Evolutionary conservation across 2,888 invertebrate species (phyloP), one percentile per base, ranked within the genome.

Genomic region (Dicycla oo): DNA sequence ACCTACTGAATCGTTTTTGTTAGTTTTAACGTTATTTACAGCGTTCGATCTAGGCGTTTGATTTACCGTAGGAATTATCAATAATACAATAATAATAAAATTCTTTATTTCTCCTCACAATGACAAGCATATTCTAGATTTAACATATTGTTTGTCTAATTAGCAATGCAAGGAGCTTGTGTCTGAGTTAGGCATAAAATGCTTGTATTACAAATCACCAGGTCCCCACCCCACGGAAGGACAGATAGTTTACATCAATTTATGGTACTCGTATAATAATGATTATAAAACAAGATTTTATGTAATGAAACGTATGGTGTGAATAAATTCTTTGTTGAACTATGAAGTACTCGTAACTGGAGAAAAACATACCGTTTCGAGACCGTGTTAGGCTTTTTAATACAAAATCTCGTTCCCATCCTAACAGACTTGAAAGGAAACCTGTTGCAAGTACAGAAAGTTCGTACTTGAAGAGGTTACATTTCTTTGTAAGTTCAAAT

Each of bases 381-480:
- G 43, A 49, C n/a, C 10, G 10, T 47, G 43, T 20, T 47, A 10
- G 23, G 34, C 40, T 38, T 15, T 45, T 20, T 8, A 20, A 15
- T 23, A 49, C 7, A 51, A 18, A 57, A n/a, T 10, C 49, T n/a
- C 26, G 34, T 26, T 34, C 20, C 11, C 18, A 3, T 64, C 23
- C n/a, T 43, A 8, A 60, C 11, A 20, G 34, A 45, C 23, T 62
- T n/a, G 3, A 53, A 30, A 40, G 23, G 26, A 51, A 51, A 79
- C 73, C 79, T 76, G 60, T 78, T 76, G 61, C 73, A 56, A 65
- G n/a, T 47, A 56, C 26, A 70, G 18, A 20, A 23, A 20, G 8
- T 23, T 8, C 15, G 40, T 56, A 40, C 56, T n/a, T 47, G 3
- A 54, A 68, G 40, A 26, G 56, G 61, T 61, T 56, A 26, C 18